Evolutionary conservation across 2,888 invertebrate genomes (phyloP), one percentile per base, ranked within the genome.

Genomic region (Alsophila aescularia): DNA sequence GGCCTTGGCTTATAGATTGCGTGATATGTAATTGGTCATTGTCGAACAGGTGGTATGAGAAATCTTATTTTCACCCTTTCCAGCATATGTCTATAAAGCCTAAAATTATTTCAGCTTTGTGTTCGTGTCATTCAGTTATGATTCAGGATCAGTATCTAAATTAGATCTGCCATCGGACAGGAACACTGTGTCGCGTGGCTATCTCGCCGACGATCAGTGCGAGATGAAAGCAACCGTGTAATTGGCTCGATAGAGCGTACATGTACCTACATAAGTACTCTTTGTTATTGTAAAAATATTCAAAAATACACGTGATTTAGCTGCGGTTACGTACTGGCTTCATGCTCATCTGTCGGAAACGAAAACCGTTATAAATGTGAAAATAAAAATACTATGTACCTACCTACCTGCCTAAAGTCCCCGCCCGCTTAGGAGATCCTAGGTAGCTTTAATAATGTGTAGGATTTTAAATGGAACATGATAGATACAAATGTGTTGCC

Each of bases 211-310:
- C 72, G 61, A 77, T 77, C 74, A 74, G 70, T 67, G 51, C 57
- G 58, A 43, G 43, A 67, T 58, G 66, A 75, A 79, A 75, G 74
- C 74, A 77, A 85, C 75, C 88, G 79, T 85, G 82, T 82, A 88
- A 88, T 87, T 84, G 68, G 64, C 59, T 62, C 44, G 31, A 39
- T 10, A 27, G 47, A 64, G 51, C 56, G 60, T 37, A 45, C 34
- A 45, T 39, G 14, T 35, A 31, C 16, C 16, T 36, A 13, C n/a
- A n/a, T n/a, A n/a, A n/a, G n/a, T n/a, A n/a, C 35, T 58, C 43
- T 57, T 48, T 55, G 48, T 53, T 58, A 32, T 52, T 54, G 42
- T 16, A 51, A 55, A 49, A 56, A 52, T 41, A 42, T 40, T 35
- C 18, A 47, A 47, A 60, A 55, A 51, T 41, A 52, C n/a, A 40